Conservation (phyloP, 2,888 invertebrate species). For the Xylocampa areola region DNA sequence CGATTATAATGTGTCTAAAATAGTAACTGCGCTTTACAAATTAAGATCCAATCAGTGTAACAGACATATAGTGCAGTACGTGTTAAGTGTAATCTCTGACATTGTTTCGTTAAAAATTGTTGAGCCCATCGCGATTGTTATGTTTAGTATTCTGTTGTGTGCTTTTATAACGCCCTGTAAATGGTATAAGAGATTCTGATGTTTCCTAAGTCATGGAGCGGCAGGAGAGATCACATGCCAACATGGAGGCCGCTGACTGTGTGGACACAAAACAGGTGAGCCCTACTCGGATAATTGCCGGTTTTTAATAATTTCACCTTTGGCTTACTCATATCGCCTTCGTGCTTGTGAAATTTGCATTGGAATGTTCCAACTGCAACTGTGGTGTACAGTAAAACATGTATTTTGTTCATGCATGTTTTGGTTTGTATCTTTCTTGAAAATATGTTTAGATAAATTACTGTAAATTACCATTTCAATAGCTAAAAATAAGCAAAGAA, state of each 20-base stretch:
- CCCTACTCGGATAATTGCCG: slow-evolving; percentile 78
- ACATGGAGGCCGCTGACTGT: slow-evolving; percentile 91
- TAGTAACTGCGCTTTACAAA: slow-evolving; percentile 60
- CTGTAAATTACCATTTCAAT: neutral
- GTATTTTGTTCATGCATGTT: slow-evolving; percentile 35
- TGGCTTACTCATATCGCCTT: slow-evolving; percentile 67
- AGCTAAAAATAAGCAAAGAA: slow-evolving; percentile 22
- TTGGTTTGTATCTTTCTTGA: slow-evolving; percentile 26
- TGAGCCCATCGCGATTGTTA: slow-evolving; percentile 85
- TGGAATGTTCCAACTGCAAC: slow-evolving; percentile 56
- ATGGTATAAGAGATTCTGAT: slow-evolving; percentile 87
- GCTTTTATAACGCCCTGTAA: slow-evolving; percentile 76
- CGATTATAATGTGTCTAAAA: slow-evolving; percentile 67
- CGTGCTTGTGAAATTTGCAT: slow-evolving; percentile 63
- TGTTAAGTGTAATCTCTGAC: slow-evolving; percentile 85
- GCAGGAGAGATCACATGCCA: slow-evolving; percentile 88
- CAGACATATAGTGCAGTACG: slow-evolving; percentile 76
- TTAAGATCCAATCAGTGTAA: slow-evolving; percentile 60
- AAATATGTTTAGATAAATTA: slow-evolving; percentile 14
- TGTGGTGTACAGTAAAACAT: slow-evolving; percentile 39
- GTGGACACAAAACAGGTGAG: slow-evolving; percentile 92
- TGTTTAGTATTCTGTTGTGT: slow-evolving; percentile 82
- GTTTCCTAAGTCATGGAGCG: slow-evolving; percentile 86
- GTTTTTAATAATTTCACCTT: slow-evolving; percentile 78
- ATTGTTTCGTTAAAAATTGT: slow-evolving; percentile 86